These are phyloP conservation scores for Falco naumanni DNA, from an alignment of 2,797 vertebrate genomes.

Conservation along the genomic window DNA sequence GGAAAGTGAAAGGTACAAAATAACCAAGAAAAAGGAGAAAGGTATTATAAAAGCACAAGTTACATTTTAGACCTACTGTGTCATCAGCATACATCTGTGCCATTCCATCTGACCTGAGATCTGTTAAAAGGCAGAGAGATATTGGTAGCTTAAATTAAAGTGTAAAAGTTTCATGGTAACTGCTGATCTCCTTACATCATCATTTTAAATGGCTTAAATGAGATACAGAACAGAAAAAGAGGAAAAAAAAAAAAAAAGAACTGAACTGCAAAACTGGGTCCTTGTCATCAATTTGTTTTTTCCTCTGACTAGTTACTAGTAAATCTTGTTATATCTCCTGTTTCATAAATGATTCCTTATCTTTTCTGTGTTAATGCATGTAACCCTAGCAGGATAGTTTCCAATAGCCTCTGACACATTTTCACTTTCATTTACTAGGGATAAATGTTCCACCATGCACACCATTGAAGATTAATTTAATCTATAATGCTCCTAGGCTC, in stretches of 20 bases:
- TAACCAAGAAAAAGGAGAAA: not conserved
- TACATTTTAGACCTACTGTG: not conserved
- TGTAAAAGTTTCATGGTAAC: not conserved
- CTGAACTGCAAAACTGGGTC: not conserved
- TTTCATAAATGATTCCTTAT: conserved; percentile 55
- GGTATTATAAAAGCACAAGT: not conserved
- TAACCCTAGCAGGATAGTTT: conserved; percentile 38
- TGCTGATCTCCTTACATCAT: not conserved
- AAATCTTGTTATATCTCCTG: conserved; percentile 1
- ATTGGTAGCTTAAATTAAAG: not conserved
- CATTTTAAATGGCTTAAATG: not conserved
- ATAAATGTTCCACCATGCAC: conserved; percentile 49
- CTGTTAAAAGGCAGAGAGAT: not conserved
- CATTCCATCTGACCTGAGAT: not conserved
- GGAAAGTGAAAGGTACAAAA: not conserved
- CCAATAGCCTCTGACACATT: conserved; percentile 25
- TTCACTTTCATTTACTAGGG: conserved; percentile 45
- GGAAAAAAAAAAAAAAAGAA: not conserved
- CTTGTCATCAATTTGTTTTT: not conserved
- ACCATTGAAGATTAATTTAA: conserved; percentile 65
- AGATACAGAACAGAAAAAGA: not conserved
- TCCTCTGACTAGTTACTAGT: not conserved
- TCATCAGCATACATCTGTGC: not conserved
- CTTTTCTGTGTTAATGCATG: not conserved
- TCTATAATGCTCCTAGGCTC: conserved; percentile 52